Conservation (phyloP, 2,888 invertebrate genomes). For the Sceliomorpha sp. region DNA sequence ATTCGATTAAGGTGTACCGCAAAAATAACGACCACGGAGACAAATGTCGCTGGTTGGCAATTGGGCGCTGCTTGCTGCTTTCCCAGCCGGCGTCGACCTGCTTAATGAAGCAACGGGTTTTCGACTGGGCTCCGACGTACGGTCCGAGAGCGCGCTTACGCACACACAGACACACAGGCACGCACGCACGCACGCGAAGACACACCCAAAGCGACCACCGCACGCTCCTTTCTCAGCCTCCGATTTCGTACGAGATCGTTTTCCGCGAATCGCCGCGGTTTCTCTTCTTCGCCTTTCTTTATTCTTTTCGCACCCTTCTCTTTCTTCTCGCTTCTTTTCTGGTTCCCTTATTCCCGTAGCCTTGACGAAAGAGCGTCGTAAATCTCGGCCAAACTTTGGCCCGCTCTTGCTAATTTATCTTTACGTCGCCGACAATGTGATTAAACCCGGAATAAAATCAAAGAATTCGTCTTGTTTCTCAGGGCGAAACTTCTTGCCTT, state of each 20-base stretch:
- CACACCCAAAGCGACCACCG: constrained; percentile 14
- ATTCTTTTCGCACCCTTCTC: constrained; percentile 17
- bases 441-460: constrained; percentile 29
- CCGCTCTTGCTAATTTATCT: constrained; percentile 46
- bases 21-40: no score
- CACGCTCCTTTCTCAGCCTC: constrained; percentile 24
- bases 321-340: not conserved
- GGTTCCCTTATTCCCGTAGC: constrained; percentile 18
- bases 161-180: no score
- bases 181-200: not conserved
- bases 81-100: constrained; percentile 1
- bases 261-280: constrained; percentile 37
- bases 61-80: no score
- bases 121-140: constrained; percentile 7
- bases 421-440: constrained; percentile 46
- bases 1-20: no score
- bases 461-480: constrained; percentile 21
- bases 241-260: constrained; percentile 17
- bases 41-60: no score
- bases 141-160: no score
- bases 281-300: constrained; percentile 23
- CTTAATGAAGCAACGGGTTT: constrained; percentile 26
- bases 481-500: constrained; percentile 5
- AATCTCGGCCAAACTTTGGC: constrained; percentile 34
- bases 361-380: constrained; percentile 41